These are phyloP conservation scores for Eubucco bourcierii DNA, from an alignment of 2,113 vertebrate species.

Conservation along the genomic window DNA sequence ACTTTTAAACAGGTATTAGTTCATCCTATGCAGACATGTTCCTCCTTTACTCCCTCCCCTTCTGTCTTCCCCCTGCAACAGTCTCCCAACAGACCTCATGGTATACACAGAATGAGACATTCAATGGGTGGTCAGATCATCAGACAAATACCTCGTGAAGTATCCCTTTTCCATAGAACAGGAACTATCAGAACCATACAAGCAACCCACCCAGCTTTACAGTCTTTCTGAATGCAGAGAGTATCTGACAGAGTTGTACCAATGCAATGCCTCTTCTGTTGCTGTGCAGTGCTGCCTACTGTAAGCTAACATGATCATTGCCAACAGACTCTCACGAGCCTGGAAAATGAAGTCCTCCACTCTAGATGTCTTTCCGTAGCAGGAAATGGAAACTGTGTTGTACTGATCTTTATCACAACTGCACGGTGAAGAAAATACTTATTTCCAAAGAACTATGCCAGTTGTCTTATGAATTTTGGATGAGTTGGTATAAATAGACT, in stretches of 20 bases:
- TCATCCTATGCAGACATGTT: not conserved
- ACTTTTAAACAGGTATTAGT: not conserved
- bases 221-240: not conserved
- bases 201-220: not conserved
- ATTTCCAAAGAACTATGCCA: not conserved
- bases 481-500: not conserved
- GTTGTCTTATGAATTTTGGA: not conserved
- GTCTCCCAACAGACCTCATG: not conserved
- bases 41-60: not conserved
- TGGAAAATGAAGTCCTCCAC: not conserved
- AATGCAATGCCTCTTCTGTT: not conserved
- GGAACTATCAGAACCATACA: not conserved
- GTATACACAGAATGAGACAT: not conserved
- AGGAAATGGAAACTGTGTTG: not conserved
- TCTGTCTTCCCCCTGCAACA: not conserved
- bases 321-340: not conserved
- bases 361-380: not conserved
- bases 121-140: not conserved
- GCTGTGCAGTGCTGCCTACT: not conserved
- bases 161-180: not conserved
- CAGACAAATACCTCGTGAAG: not conserved
- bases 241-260: not conserved
- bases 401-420: not conserved
- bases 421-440: not conserved
- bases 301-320: not conserved